Conservation (phyloP, 2,888 invertebrate genomes). For the Erebia ligea region DNA sequence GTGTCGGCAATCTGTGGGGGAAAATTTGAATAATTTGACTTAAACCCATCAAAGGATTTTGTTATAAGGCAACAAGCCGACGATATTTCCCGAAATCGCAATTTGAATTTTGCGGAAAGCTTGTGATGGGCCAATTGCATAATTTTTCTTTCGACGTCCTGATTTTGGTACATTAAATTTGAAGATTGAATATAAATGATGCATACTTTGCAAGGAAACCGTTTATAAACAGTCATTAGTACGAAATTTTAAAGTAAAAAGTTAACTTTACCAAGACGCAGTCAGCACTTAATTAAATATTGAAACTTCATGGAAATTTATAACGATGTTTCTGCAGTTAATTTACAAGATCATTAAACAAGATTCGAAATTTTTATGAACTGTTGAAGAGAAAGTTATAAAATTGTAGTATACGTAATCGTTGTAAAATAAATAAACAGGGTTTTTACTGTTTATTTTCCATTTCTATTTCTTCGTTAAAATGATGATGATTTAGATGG, state of each 20-base stretch:
- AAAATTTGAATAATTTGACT: constrained; percentile 52
- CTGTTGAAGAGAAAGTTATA: no score
- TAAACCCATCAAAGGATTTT: constrained; percentile 52
- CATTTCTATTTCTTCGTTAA: no score
- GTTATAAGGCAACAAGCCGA: constrained; percentile 47
- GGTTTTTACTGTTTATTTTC: no score
- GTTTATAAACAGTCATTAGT: background rate
- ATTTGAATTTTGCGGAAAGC: constrained; percentile 45
- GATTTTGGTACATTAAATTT: constrained; percentile 28
- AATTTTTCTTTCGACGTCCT: constrained; percentile 31
- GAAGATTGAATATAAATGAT: constrained; percentile 28
- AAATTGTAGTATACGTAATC: no score
- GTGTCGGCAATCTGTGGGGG: constrained; percentile 49
- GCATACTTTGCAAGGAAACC: background rate
- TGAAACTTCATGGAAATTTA: no score
- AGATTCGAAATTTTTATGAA: no score
- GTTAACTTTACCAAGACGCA: background rate
- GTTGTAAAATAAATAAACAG: no score
- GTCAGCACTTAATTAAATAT: background rate
- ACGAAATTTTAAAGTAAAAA: background rate
- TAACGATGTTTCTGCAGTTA: no score
- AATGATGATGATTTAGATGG: no score
- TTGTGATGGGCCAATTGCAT: constrained; percentile 39
- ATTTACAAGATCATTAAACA: no score
- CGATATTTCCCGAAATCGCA: constrained; percentile 45